These are phyloP conservation scores for Nycticebus coucang DNA, from an alignment of 2,113 vertebrate genomes.

Conservation along the genomic window DNA sequence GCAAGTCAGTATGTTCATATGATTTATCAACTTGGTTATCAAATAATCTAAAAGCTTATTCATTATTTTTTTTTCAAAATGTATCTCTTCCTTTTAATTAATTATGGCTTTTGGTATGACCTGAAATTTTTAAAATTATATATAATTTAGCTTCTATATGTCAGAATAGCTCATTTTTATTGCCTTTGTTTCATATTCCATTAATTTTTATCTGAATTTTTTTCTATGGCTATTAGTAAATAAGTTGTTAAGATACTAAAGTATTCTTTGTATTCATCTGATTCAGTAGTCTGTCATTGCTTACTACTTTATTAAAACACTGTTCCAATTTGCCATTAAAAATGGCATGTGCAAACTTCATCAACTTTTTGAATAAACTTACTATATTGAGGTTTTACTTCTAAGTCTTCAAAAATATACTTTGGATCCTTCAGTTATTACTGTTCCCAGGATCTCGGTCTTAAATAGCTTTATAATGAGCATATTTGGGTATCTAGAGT, in stretches of 20 bases:
- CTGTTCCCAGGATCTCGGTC: background rate
- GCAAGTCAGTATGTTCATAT: background rate
- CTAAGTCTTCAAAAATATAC: background rate
- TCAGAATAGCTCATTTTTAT: background rate
- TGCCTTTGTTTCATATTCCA: background rate
- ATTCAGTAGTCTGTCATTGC: background rate
- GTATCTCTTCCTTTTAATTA: conserved; percentile 20
- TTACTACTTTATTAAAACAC: background rate
- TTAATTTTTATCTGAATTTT: background rate
- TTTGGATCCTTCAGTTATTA: background rate
- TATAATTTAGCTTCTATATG: background rate
- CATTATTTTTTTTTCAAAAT: conserved; percentile 50
- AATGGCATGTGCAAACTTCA: background rate
- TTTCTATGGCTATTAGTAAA: background rate
- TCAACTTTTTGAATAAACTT: background rate
- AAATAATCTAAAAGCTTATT: background rate
- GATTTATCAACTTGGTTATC: background rate
- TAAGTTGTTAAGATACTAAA: background rate
- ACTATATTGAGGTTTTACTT: background rate
- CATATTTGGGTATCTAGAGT: background rate
- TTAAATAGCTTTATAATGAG: background rate
- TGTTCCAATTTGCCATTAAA: background rate
- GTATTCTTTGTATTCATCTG: background rate
- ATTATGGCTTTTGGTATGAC: background rate
- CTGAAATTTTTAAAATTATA: background rate